A percentile compares a stretch with the other conserved stretches of the same genome.
Conservation (phyloP, 2,888 invertebrate genomes). For the Dromius quadrimaculatus region DNA sequence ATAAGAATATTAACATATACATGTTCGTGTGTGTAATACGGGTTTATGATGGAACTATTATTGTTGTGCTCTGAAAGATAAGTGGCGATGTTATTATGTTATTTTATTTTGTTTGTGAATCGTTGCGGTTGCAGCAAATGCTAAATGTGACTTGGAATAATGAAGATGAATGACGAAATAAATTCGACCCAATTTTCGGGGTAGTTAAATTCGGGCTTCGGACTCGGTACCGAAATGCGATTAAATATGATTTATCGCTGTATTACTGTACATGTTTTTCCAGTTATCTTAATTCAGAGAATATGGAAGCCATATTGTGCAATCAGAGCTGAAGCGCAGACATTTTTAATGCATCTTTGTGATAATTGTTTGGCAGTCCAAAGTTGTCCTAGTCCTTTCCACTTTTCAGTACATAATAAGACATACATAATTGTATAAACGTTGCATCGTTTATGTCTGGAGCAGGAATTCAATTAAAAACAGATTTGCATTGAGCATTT, state of each 20-base stretch:
- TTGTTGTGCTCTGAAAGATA: conserved; percentile 31
- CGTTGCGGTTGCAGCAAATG: conserved; percentile 2
- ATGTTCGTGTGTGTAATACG: conserved; percentile 32
- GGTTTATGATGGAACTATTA: conserved; percentile 34
- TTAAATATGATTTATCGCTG: conserved; percentile 19
- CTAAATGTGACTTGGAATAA: conserved; percentile 31
- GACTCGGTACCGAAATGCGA: conserved; percentile 15
- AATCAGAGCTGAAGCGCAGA: not conserved
- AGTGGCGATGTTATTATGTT: conserved; percentile 21
- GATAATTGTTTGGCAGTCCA: too few relatives aligned
- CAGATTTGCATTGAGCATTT: conserved; percentile 8
- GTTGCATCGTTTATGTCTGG: conserved; percentile 1
- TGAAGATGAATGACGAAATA: conserved; percentile 30
- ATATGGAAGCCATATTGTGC: not conserved
- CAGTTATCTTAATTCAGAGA: conserved; percentile 11
- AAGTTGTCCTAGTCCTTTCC: not conserved
- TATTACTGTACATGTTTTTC: conserved; percentile 29
- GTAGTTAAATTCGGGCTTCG: conserved; percentile 12
- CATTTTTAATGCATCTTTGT: too few relatives aligned
- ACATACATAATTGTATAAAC: not conserved
- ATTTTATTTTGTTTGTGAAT: conserved; percentile 22
- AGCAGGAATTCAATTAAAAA: conserved; percentile 18
- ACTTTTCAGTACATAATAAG: not conserved
- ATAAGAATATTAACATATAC: conserved; percentile 33
- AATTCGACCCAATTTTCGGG: conserved; percentile 31